phyloP scores from a whole-genome alignment of 2,113 vertebrate genomes.

The Gymnorhina tibicen region DNA sequence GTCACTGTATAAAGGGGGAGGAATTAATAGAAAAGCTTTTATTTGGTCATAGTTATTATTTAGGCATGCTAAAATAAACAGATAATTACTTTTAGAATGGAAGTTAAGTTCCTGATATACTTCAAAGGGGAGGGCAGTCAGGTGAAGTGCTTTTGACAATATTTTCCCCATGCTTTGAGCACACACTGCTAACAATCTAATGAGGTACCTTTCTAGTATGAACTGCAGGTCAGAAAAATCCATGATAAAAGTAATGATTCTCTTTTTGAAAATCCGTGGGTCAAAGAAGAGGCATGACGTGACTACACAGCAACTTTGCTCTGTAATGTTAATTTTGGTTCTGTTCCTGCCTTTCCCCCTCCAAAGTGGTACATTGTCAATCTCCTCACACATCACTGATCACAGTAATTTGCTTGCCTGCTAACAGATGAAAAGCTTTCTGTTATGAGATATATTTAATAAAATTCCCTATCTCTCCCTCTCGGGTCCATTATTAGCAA shows the following conservation, averaged over 20 bases:
- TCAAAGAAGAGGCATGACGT: background rate
- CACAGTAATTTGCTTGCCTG: background rate
- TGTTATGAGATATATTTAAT: background rate
- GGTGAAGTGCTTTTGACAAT: background rate
- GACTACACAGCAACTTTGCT: background rate
- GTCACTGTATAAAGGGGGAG: background rate
- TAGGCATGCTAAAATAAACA: background rate
- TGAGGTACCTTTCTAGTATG: background rate
- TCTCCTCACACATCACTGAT: background rate
- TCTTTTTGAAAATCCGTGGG: background rate
- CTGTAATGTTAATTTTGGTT: background rate
- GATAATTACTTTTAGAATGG: background rate
- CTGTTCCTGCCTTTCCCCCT: background rate
- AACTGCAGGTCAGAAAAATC: constrained; percentile 15
- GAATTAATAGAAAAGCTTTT: background rate
- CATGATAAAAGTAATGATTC: constrained; percentile 33
- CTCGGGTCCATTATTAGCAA: background rate
- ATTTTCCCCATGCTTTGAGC: background rate
- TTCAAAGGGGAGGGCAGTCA: background rate
- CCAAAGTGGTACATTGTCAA: background rate
- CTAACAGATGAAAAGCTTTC: background rate
- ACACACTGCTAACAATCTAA: background rate
- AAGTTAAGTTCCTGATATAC: background rate
- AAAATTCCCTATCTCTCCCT: background rate
- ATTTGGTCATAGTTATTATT: background rate